Base-by-base conservation (phyloP, 2,888 invertebrate genomes). In the Teleiodes luculella region DNA sequence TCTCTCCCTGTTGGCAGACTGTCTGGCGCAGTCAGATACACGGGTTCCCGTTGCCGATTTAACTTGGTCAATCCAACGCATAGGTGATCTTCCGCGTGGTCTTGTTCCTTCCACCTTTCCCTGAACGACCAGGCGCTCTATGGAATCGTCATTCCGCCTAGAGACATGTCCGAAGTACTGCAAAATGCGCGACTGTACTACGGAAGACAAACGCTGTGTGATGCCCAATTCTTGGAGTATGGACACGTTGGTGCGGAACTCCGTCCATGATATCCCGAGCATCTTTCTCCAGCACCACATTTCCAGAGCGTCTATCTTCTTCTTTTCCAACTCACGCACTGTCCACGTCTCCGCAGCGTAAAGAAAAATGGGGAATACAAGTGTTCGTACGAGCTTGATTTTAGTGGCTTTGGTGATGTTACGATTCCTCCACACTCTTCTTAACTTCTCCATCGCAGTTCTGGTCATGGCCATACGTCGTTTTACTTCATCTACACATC, bases 391-490 rank as follows among this genome's bases (percentile, higher is more conserved):
- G 1, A 52, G 30, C 8, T 52, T 24, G 10, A 33, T 41, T 28
- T 58, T 55, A 11, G 46, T 53, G 36, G 53, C 45, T 30, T 52
- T 56, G 6, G 54, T 56, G 0, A 58, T 50, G 31, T 54, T 54
- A 3, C 56, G n/a, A 31, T 57, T 52, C n/a, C 39, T 45, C 53
- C 57, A 59, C 37, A 57, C 50, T 53, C 52, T 55, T 33, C 24
- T 37, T 8, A 55, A 28, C 13, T 37, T 35, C 1, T 53, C 57
- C 52, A 57, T 52, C 8, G 57, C 56, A 1, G 55, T 31, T 30
- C 55, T 55, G 2, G 51, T 41, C 1, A 59, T 56, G 1, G 56
- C 58, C 48, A 54, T 55, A 7, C 57, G 57, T 28, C 56, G 30
- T 28, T 46, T 46, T 3, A 58, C 47, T n/a, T 58, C 54, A 14